Conservation (phyloP, 1,140 invertebrate genomes). For the Plutomurus gul region DNA sequence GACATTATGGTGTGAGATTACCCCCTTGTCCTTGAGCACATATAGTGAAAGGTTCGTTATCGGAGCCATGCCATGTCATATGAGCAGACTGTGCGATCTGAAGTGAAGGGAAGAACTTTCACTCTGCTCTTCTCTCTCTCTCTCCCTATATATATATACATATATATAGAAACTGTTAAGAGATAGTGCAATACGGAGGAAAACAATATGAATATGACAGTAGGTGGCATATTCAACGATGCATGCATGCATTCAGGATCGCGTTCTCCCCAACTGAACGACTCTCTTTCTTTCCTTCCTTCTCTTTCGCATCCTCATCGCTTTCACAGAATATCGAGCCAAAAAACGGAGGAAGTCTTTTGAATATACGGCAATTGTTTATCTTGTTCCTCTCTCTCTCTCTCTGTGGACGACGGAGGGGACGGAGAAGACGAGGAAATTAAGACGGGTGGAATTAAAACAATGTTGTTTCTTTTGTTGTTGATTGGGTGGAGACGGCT, state of each 20-base stretch:
- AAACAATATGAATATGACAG: not conserved
- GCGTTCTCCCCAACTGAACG: not conserved
- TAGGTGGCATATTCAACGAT: not conserved
- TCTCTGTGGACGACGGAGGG: not conserved
- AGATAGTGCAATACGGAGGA: slow-evolving; percentile 5
- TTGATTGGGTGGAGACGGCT: too few relatives aligned
- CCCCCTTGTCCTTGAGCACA: not conserved
- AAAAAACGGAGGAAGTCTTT: not conserved
- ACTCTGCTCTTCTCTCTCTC: not conserved
- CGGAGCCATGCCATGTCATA: too few relatives aligned
- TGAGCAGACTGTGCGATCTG: not conserved
- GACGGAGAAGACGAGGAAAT: not conserved
- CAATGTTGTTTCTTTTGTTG: too few relatives aligned
- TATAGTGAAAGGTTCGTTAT: too few relatives aligned
- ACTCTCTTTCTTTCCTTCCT: too few relatives aligned
- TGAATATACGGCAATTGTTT: slow-evolving; percentile 5
- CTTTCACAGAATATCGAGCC: not conserved
- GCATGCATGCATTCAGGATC: slow-evolving; percentile 16
- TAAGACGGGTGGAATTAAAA: too few relatives aligned
- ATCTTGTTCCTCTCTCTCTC: not conserved
- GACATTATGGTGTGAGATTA: slow-evolving; percentile 10
- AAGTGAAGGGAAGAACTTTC: not conserved
- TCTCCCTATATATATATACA: too few relatives aligned
- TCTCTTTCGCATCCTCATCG: not conserved
- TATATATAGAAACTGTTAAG: too few relatives aligned